Conservation (phyloP, 2,797 vertebrate species). For the Cryptoblepharus egeriae region DNA sequence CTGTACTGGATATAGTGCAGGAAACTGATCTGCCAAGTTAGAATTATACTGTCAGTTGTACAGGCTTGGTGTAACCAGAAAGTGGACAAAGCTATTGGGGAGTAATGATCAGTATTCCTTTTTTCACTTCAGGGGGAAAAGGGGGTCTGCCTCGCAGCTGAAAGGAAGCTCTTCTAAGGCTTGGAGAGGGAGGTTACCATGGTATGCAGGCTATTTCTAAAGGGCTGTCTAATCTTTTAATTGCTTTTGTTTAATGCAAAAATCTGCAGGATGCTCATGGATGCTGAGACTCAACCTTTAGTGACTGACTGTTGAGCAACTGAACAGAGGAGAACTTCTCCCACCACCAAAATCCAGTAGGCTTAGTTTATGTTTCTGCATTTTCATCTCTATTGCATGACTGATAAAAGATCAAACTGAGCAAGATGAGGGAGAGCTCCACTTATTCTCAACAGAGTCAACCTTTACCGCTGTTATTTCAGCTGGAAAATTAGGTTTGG, state of each 20-base stretch:
- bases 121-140: too few relatives aligned
- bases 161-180: too few relatives aligned
- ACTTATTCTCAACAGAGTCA: conserved; percentile 48
- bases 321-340: background rate
- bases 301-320: background rate
- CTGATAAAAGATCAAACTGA: background rate
- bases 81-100: background rate
- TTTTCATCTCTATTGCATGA: conserved; percentile 34
- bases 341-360: background rate
- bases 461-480: conserved; percentile 46
- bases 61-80: background rate
- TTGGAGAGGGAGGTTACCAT: too few relatives aligned
- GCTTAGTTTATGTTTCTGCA: conserved; percentile 18
- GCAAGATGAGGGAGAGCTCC: conserved; percentile 42
- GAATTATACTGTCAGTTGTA: background rate
- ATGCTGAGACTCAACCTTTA: too few relatives aligned
- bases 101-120: too few relatives aligned
- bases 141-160: too few relatives aligned
- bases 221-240: too few relatives aligned
- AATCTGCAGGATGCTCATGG: too few relatives aligned
- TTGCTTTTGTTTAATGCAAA: too few relatives aligned
- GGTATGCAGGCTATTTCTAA: too few relatives aligned
- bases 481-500: conserved; percentile 48
- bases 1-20: too few relatives aligned
- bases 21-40: too few relatives aligned